Conservation (phyloP, 2,888 invertebrate genomes). For the Crioceris asparagi region DNA sequence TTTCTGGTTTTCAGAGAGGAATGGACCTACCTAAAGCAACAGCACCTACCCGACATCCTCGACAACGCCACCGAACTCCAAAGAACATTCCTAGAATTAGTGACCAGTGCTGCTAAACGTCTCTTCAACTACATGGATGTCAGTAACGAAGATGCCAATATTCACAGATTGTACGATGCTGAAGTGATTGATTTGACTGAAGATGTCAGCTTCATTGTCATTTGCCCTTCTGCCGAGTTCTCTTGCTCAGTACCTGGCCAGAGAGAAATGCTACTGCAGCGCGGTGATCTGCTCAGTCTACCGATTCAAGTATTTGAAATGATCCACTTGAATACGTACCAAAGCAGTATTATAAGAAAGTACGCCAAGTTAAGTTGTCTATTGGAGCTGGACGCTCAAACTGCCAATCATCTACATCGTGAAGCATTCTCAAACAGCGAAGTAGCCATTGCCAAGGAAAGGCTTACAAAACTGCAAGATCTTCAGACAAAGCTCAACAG, state of each 20-base stretch:
- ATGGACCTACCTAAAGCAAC: constrained; percentile 79
- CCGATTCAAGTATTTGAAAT: constrained; percentile 83
- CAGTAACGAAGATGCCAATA: constrained; percentile 53
- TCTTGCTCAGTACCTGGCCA: constrained; percentile 87
- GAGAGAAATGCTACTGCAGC: constrained; percentile 71
- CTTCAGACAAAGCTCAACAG: constrained; percentile 76
- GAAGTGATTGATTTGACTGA: constrained; percentile 88
- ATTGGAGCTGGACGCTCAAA: constrained; percentile 80
- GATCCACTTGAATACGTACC: constrained; percentile 93
- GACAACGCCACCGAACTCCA: constrained; percentile 63
- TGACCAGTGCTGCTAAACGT: constrained; percentile 62
- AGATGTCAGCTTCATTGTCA: constrained; percentile 84
- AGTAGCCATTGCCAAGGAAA: constrained; percentile 74
- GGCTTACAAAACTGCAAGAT: constrained; percentile 70
- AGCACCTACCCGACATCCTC: constrained; percentile 40
- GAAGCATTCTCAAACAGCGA: constrained; percentile 92
- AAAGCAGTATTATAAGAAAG: constrained; percentile 77
- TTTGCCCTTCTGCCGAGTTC: constrained; percentile 85
- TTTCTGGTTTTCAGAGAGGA: constrained; percentile 67
- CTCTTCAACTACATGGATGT: constrained; percentile 76
- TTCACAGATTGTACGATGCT: constrained; percentile 79
- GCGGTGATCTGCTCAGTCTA: constrained; percentile 76
- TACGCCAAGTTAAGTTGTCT: constrained; percentile 90
- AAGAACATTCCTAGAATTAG: constrained; percentile 66
- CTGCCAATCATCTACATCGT: constrained; percentile 86